Evolutionary conservation across 1,140 invertebrate species (phyloP).

Genomic region (Magallana angulata): DNA sequence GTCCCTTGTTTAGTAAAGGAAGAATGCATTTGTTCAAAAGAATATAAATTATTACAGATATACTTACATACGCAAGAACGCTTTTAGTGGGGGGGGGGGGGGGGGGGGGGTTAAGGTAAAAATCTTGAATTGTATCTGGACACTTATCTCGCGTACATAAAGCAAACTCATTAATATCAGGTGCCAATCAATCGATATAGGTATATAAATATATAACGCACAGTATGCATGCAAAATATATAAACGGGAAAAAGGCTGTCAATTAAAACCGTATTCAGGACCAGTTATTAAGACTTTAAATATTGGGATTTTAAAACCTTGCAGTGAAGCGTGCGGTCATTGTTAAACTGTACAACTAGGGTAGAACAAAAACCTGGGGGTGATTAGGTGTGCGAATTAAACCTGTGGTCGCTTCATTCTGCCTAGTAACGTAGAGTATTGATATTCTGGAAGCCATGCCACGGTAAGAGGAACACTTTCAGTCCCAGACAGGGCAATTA

Average conservation of each 20-base stretch:
- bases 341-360: background rate
- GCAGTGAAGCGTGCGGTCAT: background rate
- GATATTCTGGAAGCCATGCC: background rate
- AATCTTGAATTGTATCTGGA: too few species aligned
- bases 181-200: conserved; percentile 14
- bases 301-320: conserved; percentile 10
- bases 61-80: too few species aligned
- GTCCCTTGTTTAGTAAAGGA: too few species aligned
- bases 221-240: background rate
- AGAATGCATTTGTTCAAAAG: too few species aligned
- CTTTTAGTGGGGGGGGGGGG: too few species aligned
- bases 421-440: background rate
- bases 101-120: too few species aligned
- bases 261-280: conserved; percentile 4
- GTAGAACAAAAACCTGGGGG: background rate
- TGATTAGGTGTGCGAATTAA: conserved; percentile 5
- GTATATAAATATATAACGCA: background rate
- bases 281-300: conserved; percentile 4
- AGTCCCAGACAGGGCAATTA: background rate
- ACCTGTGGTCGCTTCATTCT: background rate
- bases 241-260: background rate
- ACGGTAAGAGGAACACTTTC: conserved; percentile 4
- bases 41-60: too few species aligned
- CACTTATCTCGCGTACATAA: background rate
- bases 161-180: background rate